Percentiles rank a stretch among this genome's conserved stretches.
These are phyloP conservation scores for Nemopilema nomurai DNA, from an alignment of 30 jellyfish, hydroid and myxozoan genomes.

Conservation along the genomic window DNA sequence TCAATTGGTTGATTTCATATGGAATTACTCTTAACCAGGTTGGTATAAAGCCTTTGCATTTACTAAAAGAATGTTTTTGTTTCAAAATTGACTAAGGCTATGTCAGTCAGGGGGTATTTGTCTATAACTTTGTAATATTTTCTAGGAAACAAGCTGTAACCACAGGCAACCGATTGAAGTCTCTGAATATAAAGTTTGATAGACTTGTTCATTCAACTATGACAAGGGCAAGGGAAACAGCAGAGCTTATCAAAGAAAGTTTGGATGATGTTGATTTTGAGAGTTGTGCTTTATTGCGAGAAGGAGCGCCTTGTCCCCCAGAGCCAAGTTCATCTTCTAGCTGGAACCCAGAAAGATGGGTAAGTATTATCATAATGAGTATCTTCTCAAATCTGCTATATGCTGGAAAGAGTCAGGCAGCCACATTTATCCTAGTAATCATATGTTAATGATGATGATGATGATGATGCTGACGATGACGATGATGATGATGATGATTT, in stretches of 20 bases:
- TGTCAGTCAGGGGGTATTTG: too few species aligned
- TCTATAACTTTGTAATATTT: too few species aligned
- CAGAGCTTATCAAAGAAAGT: conserved; percentile 64
- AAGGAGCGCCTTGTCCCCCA: conserved; percentile 99
- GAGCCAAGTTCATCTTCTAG: conserved; percentile 84
- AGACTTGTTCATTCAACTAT: conserved; percentile 81
- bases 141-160: conserved; percentile 79
- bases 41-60: too few species aligned
- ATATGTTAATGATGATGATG: too few species aligned
- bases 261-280: conserved; percentile 67
- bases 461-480: too few species aligned
- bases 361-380: conserved; percentile 1
- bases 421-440: too few species aligned
- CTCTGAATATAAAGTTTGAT: conserved; percentile 69
- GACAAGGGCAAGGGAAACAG: conserved; percentile 97
- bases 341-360: conserved; percentile 91
- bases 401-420: too few species aligned
- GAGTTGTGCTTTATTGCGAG: conserved; percentile 83
- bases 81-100: too few species aligned
- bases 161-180: conserved; percentile 85
- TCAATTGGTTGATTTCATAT: too few species aligned
- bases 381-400: too few species aligned
- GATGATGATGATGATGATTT: background rate
- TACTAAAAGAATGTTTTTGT: too few species aligned
- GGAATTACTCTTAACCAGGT: too few species aligned